A percentile compares a stretch with the other conserved stretches of the same genome.
Evolutionary conservation across 2,888 invertebrate genomes (phyloP).

Genomic region (Melikaiella ostensackeni): DNA sequence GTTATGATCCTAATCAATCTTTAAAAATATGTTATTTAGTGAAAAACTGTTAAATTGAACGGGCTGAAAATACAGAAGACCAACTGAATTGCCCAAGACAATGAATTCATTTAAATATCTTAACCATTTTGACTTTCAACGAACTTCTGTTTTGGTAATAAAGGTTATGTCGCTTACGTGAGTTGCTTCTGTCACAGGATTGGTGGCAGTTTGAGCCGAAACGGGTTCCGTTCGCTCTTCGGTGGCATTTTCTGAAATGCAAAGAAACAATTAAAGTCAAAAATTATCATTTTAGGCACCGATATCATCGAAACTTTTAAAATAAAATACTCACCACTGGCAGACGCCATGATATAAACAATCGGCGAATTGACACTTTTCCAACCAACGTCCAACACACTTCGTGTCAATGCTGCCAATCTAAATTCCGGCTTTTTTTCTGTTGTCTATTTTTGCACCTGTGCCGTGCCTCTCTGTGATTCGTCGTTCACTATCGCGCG

Average conservation of each 20-base stretch:
- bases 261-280: conserved; percentile 1
- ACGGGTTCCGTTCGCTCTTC: conserved; percentile 71
- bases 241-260: conserved; percentile 48
- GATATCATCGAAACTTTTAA: conserved; percentile 34
- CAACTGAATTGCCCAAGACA: background rate
- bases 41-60: background rate
- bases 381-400: no score
- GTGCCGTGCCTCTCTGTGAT: background rate
- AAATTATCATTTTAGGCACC: background rate
- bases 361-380: conserved; percentile 16
- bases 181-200: conserved; percentile 70
- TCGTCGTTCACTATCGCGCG: background rate
- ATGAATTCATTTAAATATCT: background rate
- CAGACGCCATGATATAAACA: conserved; percentile 68
- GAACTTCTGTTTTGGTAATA: background rate
- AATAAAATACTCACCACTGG: conserved; percentile 67
- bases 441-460: conserved; percentile 1
- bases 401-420: conserved; percentile 22
- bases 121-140: conserved; percentile 7
- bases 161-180: conserved; percentile 55
- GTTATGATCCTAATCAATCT: background rate
- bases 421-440: background rate
- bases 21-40: background rate
- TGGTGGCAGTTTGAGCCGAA: conserved; percentile 63
- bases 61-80: background rate